Conservation (phyloP, 2,888 invertebrate genomes). For the Chrysolina americana region DNA sequence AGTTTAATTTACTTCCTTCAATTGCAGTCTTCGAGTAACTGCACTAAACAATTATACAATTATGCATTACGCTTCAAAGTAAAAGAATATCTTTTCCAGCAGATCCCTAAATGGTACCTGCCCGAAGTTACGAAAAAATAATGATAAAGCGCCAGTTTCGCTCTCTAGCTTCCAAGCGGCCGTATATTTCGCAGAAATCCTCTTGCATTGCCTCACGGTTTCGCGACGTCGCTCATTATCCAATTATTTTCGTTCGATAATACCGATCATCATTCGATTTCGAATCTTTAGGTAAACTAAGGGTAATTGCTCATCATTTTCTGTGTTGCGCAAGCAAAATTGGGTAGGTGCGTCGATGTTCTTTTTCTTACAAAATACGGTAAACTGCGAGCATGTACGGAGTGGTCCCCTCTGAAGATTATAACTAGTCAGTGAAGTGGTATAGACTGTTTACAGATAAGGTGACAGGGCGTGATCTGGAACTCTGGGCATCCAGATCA, state of each 20-base stretch:
- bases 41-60: background rate
- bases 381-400: too few species aligned
- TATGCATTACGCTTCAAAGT: background rate
- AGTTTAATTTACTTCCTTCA: too few species aligned
- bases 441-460: too few species aligned
- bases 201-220: background rate
- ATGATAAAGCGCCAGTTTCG: background rate
- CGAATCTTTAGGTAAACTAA: background rate
- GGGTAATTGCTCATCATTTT: too few species aligned
- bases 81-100: background rate
- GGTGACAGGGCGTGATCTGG: too few species aligned
- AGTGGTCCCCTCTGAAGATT: too few species aligned
- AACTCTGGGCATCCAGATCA: too few species aligned
- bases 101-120: constrained; percentile 2
- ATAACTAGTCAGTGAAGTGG: too few species aligned
- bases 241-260: background rate
- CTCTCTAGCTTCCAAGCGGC: background rate
- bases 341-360: too few species aligned
- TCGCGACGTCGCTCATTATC: background rate
- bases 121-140: background rate
- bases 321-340: too few species aligned
- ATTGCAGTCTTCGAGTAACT: background rate
- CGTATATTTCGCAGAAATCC: background rate
- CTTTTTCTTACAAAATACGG: too few species aligned
- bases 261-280: background rate